Conservation (phyloP, 2,113 vertebrate genomes). For the Hemiprocne comata region DNA sequence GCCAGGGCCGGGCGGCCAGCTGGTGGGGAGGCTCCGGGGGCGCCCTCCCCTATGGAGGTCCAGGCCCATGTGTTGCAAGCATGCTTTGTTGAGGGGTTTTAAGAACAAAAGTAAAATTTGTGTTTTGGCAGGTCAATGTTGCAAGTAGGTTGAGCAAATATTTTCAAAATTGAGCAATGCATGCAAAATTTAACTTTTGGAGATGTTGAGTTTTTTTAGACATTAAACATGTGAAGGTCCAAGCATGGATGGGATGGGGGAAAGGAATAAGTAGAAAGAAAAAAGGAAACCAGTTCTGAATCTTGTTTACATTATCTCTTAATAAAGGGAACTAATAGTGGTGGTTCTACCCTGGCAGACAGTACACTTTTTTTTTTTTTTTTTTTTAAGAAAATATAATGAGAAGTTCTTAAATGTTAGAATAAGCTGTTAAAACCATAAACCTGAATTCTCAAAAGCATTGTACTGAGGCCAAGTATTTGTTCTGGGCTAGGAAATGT, state of each 20-base stretch:
- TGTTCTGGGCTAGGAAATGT: background rate
- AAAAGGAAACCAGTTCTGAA: background rate
- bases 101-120: background rate
- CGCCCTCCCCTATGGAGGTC: background rate
- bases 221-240: background rate
- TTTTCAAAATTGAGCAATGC: background rate
- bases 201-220: background rate
- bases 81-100: background rate
- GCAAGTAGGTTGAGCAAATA: background rate
- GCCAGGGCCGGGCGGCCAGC: too few relatives aligned
- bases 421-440: background rate
- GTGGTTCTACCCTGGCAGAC: background rate
- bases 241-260: background rate
- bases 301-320: background rate
- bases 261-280: background rate
- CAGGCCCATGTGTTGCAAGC: fast-evolving
- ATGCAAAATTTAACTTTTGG: background rate
- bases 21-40: too few relatives aligned
- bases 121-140: background rate
- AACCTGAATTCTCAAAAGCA: background rate
- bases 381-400: background rate
- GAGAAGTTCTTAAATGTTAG: background rate
- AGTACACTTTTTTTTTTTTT: background rate
- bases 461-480: background rate
- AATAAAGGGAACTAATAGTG: background rate